Conservation (phyloP, 2,797 vertebrate genomes). For the Otus scops region DNA sequence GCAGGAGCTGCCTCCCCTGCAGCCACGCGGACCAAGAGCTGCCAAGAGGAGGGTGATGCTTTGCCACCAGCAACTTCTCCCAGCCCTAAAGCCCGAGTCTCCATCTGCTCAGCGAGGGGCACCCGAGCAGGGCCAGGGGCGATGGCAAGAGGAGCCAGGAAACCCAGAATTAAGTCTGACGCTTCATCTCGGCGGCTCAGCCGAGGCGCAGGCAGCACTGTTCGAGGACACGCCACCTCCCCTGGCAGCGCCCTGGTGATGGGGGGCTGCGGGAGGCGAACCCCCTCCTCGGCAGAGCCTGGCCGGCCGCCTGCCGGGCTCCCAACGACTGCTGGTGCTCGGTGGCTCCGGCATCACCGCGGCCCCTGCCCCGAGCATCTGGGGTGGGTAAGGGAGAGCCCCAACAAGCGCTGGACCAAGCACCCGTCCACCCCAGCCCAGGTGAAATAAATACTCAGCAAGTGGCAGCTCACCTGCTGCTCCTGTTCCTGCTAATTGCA, state of each 20-base stretch:
- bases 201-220: background rate
- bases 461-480: background rate
- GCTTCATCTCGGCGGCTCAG: background rate
- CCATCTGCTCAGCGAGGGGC: background rate
- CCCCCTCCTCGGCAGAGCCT: background rate
- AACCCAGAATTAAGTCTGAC: background rate
- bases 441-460: background rate
- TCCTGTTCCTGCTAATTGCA: constrained; percentile 22
- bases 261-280: background rate
- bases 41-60: background rate
- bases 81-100: background rate
- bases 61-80: background rate
- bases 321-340: background rate
- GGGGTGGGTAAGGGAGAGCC: fast-evolving
- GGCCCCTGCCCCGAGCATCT: fast-evolving
- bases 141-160: fast-evolving
- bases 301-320: background rate
- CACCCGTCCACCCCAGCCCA: background rate
- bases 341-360: fast-evolving
- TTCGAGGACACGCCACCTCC: background rate
- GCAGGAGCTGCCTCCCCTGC: fast-evolving
- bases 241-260: background rate
- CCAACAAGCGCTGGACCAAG: fast-evolving
- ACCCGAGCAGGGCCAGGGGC: fast-evolving
- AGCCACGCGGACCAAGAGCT: background rate